Conservation (phyloP, 2,113 vertebrate species). For the Microcebus ravelobensis region DNA sequence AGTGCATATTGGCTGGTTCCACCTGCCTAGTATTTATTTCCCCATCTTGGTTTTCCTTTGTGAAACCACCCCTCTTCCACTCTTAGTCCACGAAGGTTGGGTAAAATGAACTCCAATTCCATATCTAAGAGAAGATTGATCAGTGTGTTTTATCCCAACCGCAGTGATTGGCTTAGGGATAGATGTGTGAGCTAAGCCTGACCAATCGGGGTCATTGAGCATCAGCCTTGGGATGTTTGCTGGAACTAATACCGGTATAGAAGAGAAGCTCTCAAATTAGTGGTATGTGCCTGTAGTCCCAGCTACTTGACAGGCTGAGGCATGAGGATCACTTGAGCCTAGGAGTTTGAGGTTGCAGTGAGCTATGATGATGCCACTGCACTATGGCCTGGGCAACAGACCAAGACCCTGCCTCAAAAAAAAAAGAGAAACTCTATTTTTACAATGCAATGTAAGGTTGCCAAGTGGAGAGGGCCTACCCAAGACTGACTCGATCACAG, state of each 20-base stretch:
- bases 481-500: background rate
- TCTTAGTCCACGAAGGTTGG: background rate
- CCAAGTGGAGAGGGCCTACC: background rate
- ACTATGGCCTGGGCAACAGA: no score
- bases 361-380: no score
- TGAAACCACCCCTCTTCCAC: background rate
- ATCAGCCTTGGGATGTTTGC: background rate
- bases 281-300: no score
- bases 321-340: no score
- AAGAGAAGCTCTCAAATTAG: background rate
- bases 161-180: background rate
- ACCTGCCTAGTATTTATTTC: background rate
- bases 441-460: background rate
- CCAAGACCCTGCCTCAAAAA: no score
- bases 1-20: background rate
- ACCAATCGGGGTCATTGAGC: background rate
- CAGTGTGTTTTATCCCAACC: background rate
- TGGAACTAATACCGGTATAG: background rate
- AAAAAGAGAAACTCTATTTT: background rate
- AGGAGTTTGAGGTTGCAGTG: no score
- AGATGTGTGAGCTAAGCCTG: background rate
- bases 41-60: background rate
- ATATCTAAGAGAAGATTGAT: background rate
- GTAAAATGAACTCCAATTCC: background rate
- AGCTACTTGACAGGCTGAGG: no score